Conservation (phyloP, 2,113 vertebrate genomes). For the Junco hyemalis region DNA sequence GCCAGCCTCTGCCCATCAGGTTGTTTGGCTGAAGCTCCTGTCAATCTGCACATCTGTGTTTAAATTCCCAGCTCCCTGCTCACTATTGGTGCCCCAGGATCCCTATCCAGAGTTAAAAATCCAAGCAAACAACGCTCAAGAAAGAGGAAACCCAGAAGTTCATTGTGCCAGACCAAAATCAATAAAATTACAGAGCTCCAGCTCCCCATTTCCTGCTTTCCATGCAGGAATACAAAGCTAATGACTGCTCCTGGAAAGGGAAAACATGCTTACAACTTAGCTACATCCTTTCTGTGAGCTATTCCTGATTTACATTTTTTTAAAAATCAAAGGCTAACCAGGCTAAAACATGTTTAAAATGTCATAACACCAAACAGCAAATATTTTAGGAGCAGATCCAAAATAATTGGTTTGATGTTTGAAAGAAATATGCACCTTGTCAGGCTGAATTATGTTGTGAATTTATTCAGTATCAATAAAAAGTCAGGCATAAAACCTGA, state of each 20-base stretch:
- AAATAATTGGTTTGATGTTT: not conserved
- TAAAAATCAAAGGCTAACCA: not conserved
- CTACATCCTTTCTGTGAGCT: not conserved
- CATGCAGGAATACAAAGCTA: constrained; percentile 1
- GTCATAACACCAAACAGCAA: not conserved
- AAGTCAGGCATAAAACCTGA: not conserved
- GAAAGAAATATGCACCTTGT: constrained; percentile 9
- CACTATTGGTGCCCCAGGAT: not conserved
- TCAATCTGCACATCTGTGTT: not conserved
- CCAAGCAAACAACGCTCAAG: not conserved
- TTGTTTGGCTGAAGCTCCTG: not conserved
- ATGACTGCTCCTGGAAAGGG: constrained; percentile 24
- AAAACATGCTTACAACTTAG: not conserved
- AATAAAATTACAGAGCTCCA: not conserved
- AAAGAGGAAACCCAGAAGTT: constrained; percentile 1
- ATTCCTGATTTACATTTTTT: not conserved
- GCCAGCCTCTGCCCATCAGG: not conserved
- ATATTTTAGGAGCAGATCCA: constrained; percentile 6
- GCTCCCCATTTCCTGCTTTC: constrained; percentile 19
- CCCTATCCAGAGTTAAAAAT: not conserved
- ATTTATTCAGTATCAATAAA: not conserved
- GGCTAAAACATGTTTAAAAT: not conserved
- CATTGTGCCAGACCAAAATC: constrained; percentile 52
- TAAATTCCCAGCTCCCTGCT: not conserved
- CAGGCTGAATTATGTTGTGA: not conserved